Evolutionary conservation across 2,797 vertebrate species (phyloP).

Genomic region (Syndactyla subalaris): DNA sequence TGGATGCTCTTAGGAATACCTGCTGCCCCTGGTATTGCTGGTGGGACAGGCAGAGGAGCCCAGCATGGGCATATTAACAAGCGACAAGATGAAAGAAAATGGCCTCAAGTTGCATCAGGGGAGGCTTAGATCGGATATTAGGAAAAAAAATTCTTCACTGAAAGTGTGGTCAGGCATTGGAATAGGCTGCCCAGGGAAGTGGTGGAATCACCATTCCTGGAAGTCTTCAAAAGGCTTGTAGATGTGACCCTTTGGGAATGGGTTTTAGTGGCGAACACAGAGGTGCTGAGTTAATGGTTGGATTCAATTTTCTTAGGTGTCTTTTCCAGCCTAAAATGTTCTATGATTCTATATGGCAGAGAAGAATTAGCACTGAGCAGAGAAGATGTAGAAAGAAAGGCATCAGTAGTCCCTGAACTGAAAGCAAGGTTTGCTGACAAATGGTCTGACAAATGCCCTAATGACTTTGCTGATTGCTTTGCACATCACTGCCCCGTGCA

Average conservation of each 20-base stretch:
- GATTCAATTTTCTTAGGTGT: not conserved
- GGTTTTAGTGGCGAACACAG: not conserved
- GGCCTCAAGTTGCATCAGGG: too few relatives aligned
- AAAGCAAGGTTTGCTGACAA: not conserved
- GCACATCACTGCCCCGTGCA: not conserved
- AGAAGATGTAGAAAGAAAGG: not conserved
- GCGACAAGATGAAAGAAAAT: not conserved
- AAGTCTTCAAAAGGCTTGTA: not conserved
- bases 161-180: not conserved
- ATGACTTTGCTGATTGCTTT: not conserved
- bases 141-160: not conserved
- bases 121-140: not conserved
- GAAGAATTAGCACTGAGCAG: not conserved
- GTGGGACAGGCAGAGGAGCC: not conserved
- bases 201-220: not conserved
- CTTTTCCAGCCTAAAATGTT: not conserved
- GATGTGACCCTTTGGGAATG: not conserved
- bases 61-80: not conserved
- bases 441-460: not conserved
- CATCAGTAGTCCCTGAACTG: not conserved
- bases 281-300: not conserved
- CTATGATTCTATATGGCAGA: not conserved
- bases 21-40: not conserved
- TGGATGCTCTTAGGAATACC: not conserved
- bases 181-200: not conserved